Percentiles rank a stretch among this genome's conserved stretches.
phyloP scores from a whole-genome alignment of 1,140 invertebrate species.

The Pollicipes pollicipes region DNA sequence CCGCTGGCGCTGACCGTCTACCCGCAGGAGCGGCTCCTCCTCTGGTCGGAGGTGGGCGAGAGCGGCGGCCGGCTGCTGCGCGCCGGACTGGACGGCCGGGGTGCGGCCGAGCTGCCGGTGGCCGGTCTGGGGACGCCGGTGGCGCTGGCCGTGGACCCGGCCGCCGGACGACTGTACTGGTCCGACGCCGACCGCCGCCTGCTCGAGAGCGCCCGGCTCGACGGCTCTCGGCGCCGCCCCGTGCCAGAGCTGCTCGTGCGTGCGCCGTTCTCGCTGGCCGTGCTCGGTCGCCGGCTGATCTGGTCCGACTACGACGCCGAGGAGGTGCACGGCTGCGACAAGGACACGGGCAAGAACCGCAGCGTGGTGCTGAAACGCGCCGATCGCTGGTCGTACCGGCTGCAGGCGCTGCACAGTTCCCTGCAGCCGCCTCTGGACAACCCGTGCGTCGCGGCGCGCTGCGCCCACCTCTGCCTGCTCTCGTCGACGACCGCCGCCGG shows the following conservation, averaged over 20 bases:
- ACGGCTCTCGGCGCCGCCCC: constrained; percentile 33
- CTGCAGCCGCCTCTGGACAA: background rate
- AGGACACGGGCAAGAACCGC: background rate
- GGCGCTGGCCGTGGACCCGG: constrained; percentile 42
- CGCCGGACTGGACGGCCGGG: background rate
- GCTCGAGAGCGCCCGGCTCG: constrained; percentile 35
- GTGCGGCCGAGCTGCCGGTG: background rate
- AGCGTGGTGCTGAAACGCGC: background rate
- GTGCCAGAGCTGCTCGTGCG: background rate
- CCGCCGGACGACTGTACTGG: constrained; percentile 42
- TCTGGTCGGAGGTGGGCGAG: constrained; percentile 38
- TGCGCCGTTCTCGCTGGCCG: background rate
- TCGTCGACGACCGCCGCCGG: background rate
- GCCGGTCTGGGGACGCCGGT: constrained; percentile 30
- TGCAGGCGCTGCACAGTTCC: background rate
- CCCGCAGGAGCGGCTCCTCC: constrained; percentile 40
- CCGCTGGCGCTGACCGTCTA: constrained; percentile 38
- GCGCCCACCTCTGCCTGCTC: background rate
- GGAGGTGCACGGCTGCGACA: background rate
- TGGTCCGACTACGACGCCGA: background rate
- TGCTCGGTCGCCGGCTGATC: background rate
- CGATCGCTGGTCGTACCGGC: background rate
- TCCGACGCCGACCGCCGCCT: constrained; percentile 29
- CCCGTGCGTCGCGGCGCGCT: background rate
- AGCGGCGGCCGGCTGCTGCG: constrained; percentile 21